Evolutionary conservation across 2,113 vertebrate genomes (phyloP), one percentile per base, ranked within the genome.

Genomic region (pig (Sus scrofa)): DNA sequence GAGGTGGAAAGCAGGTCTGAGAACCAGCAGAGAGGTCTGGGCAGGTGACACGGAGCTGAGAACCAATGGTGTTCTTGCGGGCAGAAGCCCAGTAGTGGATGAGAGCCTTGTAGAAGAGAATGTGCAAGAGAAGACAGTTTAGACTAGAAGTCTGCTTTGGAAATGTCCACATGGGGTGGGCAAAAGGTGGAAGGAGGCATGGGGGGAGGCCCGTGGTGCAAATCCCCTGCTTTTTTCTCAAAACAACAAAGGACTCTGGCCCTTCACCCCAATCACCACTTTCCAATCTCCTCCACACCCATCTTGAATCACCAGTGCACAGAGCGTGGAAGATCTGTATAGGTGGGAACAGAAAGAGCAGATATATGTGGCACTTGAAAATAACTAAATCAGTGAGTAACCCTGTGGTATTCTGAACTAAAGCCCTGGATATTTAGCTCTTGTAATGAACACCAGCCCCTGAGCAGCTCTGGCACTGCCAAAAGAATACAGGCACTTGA

Each of bases 191-290:
- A 11, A 52, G 19, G 39, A 34, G 0, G 30, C 16, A 1, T 3
- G 2, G 27, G 44, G 67, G 6, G 0, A 0, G 3, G 19, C 63
- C 67, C n/a, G n/a, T 1, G 24, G 24, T 52, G 18, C 15, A 52
- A 75, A 67, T 24, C 37, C 62, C 30, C 71, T 26, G 32, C 30
- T 22, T 24, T 50, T 27, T 74, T 86, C 95, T 91, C 83, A 20
- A 32, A n/a, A 70, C 39, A 24, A 65, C 19, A 60, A 12, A 30
- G 52, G 71, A n/a, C 7, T 50, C 44, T 44, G 44, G 44, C 44
- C 44, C 44, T 44, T 44, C 15, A 24, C 16, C 22, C 32, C 8
- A 2, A 22, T 27, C 67, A 56, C 18, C 22, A 5, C 52, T 50
- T 58, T 8, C 15, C 44, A 7, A 13, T 62, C 54, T 44, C 71